Percentiles rank a stretch among this genome's conserved stretches.
phyloP scores from a whole-genome alignment of 1,140 invertebrate species.

The Caligus rogercresseyi region DNA sequence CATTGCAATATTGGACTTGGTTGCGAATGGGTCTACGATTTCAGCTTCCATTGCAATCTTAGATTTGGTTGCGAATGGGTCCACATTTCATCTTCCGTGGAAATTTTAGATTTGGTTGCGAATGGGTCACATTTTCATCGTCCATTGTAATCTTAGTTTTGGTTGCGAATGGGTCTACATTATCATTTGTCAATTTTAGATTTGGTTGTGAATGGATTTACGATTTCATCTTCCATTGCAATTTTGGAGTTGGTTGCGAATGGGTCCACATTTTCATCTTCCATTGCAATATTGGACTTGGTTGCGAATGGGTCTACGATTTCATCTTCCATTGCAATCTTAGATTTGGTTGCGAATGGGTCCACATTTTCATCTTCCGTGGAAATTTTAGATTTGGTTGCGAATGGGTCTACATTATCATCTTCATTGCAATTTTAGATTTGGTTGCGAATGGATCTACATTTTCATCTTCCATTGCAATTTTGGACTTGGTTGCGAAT shows the following conservation, averaged over 20 bases:
- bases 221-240: not conserved
- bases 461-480: not conserved
- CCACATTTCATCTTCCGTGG: not conserved
- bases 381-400: not conserved
- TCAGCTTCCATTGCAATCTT: not conserved
- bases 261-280: not conserved
- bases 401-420: not conserved
- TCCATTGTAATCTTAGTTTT: not conserved
- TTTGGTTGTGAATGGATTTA: not conserved
- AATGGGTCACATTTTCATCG: not conserved
- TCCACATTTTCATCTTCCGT: not conserved
- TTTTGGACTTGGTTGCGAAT: not conserved
- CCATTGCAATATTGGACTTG: not conserved
- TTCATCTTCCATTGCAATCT: not conserved
- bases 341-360: not conserved
- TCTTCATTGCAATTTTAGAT: not conserved
- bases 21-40: not conserved
- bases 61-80: not conserved
- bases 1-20: not conserved
- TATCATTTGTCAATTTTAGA: not conserved
- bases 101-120: not conserved
- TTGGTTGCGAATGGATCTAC: not conserved
- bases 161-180: not conserved
- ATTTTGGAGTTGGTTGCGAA: not conserved
- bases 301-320: no score